Base-by-base conservation (phyloP, 2,113 vertebrate species). In the Calypte anna region DNA sequence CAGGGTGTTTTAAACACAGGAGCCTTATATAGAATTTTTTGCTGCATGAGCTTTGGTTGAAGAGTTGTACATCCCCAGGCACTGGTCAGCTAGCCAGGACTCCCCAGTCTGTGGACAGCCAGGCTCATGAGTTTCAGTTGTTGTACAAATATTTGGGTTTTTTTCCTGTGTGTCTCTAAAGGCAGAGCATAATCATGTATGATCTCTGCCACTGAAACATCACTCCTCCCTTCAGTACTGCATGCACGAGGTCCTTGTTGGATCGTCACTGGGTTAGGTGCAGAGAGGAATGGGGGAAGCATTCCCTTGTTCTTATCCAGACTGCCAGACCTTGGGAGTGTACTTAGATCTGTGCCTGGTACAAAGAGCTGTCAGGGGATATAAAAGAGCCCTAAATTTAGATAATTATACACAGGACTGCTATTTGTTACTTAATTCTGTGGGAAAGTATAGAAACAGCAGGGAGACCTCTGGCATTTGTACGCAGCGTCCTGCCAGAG, bases 361-460 rank as follows among this genome's bases (percentile, higher is more conserved):
- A 93, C 63, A 46, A 80, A 91, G 82, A 54, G 46, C 67, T 70
- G 31, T 73, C 86, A 89, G 40, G 54, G 46, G 81, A 58, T 43
- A 40, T 61, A 28, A 76, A 77, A 59, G 43, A 88, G 21, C 23
- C 76, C 93, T 91, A 87, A 91, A 93, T 83, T 91, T 84, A 91
- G 67, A 73, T 55, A 88, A 82, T 61, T 97, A 59, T 74, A 70
- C 79, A 81, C 36, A 46, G 57, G 63, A 12, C n/a, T 88, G 79
- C 51, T 93, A 53, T 95, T 94, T 78, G 61, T 68, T 83, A 54
- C 72, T 85, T 53, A 74, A n/a, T 90, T 90, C 59, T 7, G 0
- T 63, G 66, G 64, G 68, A 78, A 18, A 61, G 40, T 30, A 51
- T 66, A 78, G 92, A 70, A 76, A 48, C 57, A 54, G 48, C 30